Evolutionary conservation across 2,797 vertebrate genomes (phyloP), one percentile per base, ranked within the genome.

Genomic region (Lepilemur septentrionalis): DNA sequence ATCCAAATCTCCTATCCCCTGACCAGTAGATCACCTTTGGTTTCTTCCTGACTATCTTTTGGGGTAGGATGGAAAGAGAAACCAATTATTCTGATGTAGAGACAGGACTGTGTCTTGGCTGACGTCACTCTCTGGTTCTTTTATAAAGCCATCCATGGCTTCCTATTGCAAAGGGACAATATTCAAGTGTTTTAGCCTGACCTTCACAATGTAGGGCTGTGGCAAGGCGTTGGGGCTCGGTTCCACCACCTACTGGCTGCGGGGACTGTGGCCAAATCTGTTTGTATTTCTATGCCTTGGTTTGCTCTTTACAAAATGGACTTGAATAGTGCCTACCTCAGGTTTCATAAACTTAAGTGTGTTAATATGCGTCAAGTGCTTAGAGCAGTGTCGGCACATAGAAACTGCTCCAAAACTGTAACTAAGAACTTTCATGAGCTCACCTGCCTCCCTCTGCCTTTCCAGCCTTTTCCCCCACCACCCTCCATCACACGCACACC

Each of bases 181-280:
- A 15, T 4, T 10, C 69, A 48, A 22, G 30, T 22, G 59, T 55
- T 63, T 73, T 28, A 92, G 46, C 32, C 52, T 70, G 55, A 63
- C 12, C 10, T 14, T 25, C 61, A 30, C 50, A 35, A 23, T n/a
- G 20, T 1, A 5, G 2, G 23, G 79, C 59, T 55, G 46, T 13
- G 23, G 18, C 43, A 1, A 73, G 25, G 18, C 41, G 9, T 2
- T 1, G 0, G 41, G 65, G 52, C 43, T 57, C 0, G 0, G 4
- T 30, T 55, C 61, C n/a, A 25, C 14, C 3, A n/a, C 38, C 52
- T 75, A 11, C 48, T 48, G 35, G 17, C 76, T 63, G 35, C 4
- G 5, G 25, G 18, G n/a, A 72, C 18, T 41, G 55, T 13, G 38
- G 43, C 18, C 48, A 15, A 65, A 50, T 41, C 57, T 70, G 48